Base-by-base conservation (phyloP, 2,797 vertebrate species). In the Coregonus sp. region DNA sequence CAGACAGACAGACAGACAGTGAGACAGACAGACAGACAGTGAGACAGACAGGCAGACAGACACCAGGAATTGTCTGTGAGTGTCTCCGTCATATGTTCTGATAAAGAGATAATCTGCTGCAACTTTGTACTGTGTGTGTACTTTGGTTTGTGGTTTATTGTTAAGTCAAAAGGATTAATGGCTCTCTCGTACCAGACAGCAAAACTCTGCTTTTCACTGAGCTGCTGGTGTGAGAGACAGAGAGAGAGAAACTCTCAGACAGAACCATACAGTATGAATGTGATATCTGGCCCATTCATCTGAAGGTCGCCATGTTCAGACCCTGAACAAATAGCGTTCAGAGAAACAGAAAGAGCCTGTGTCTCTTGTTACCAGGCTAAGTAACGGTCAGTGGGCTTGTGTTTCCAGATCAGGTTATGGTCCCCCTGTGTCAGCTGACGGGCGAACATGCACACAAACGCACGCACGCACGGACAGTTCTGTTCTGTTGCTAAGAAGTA, bases 341-440 rank as follows among this genome's bases (percentile, higher is more conserved):
- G 70, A 51, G 70, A 73, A 80, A 63, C 51, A 67, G 66, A 76
- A 80, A 74, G 51, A 72, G 70, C 63, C 29, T 20, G 61, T 75
- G 77, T 77, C 69, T 84, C 75, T 78, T 77, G 31, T 29, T 74
- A 51, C 76, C 66, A 70, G 63, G 75, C 73, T 78, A 80, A 78
- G 74, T 75, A 76, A 80, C 74, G 70, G 81, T 20, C 78, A 68
- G 66, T 51, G 20, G 78, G 73, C 59, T 85, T 74, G 47, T 73
- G 73, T 86, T 85, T 79, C 76, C 68, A 18, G 82, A 76, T 87
- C 71, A 59, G 74, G 67, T 84, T 82, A 56, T 50, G 69, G 72
- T 63, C 74, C 68, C 63, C 59, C 59, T 4, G 15, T 25, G 16
- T 25, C 59, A 63, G 20, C n/a, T 5, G 20, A 63, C 9, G 20